Evolutionary conservation across 2,888 invertebrate species (phyloP), one percentile per base, ranked within the genome.

Genomic region (Diachrysia chrysitis): DNA sequence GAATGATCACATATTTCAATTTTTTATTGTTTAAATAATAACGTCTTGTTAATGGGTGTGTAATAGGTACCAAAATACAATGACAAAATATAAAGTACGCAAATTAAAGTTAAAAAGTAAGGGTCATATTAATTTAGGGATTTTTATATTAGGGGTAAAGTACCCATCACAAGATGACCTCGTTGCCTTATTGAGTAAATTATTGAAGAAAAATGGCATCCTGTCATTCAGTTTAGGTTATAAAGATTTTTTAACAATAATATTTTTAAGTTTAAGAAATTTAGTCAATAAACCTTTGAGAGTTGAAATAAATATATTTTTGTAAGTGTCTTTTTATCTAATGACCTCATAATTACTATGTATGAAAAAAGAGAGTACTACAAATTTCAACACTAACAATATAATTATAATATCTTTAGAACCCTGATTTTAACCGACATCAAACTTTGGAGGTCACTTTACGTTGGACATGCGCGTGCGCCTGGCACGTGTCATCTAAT

Each of bases 1-100:
- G 61, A 65, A n/a, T 82, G 71, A 70, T 80, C 78, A 81, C 74
- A 81, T 83, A 86, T 88, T 89, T 87, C 84, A 88, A 91, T 91
- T 92, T 89, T 91, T 90, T 89, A 92, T 93, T 92, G 90, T 92
- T 90, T 90, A 89, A 92, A 92, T 91, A 91, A 93, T 90, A 86
- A 84, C 87, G 86, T 87, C 85, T 86, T 84, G 85, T 85, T 82
- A 83, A 78, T 83, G 78, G 86, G 84, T 88, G 79, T 79, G n/a
- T n/a, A n/a, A n/a, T n/a, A n/a, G 88, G 66, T 89, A 89, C 90
- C 90, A 90, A 90, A 66, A 84, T 51, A 53, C 60, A 25, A 54
- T 2, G 23, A 25, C 0, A 19, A 12, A 0, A 7, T 0, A 0
- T 12, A n/a, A n/a, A n/a, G n/a, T 21, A 4, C 12, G 21, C 12